A percentile compares a stretch with the other conserved stretches of the same genome.
These are phyloP conservation scores for Takifugu ocellatus DNA, from an alignment of 2,797 vertebrate genomes.

Conservation along the genomic window DNA sequence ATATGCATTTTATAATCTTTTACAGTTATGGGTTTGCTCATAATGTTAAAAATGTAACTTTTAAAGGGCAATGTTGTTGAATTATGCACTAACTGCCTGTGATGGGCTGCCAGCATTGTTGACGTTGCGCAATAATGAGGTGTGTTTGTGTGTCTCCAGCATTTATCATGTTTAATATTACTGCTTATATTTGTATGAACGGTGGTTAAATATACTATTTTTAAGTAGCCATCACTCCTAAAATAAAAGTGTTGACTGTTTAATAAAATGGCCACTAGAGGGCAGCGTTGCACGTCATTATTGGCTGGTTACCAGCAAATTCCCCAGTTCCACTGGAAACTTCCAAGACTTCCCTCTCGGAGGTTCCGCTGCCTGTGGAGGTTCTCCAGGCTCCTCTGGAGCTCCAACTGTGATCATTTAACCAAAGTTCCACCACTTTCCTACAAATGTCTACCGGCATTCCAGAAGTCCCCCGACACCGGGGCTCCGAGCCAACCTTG, in stretches of 20 bases:
- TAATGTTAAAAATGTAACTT: not conserved
- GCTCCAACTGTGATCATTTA: too few species aligned
- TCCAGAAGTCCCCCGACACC: not conserved
- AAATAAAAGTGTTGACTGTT: slow-evolving; percentile 61
- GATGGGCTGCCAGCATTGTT: not conserved
- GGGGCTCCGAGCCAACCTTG: not conserved
- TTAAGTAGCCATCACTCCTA: slow-evolving; percentile 42
- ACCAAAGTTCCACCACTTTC: not conserved
- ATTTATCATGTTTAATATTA: slow-evolving; percentile 54
- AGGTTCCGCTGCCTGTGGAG: too few species aligned
- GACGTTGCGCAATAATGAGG: not conserved
- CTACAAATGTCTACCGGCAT: not conserved
- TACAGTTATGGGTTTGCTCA: not conserved
- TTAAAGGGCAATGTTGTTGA: not conserved
- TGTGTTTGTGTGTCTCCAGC: slow-evolving; percentile 33
- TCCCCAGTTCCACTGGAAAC: too few species aligned
- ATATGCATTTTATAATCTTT: slow-evolving; percentile 2
- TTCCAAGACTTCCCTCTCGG: too few species aligned
- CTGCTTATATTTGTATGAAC: slow-evolving; percentile 48
- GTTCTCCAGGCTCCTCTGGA: too few species aligned
- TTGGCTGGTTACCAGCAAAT: too few species aligned
- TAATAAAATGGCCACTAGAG: slow-evolving; percentile 34
- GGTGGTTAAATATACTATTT: slow-evolving; percentile 36
- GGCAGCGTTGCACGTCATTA: slow-evolving; percentile 5
- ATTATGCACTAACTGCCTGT: slow-evolving; percentile 1